These are phyloP conservation scores for Gorsachius magnificus DNA, from an alignment of 2,797 vertebrate species.

Conservation along the genomic window DNA sequence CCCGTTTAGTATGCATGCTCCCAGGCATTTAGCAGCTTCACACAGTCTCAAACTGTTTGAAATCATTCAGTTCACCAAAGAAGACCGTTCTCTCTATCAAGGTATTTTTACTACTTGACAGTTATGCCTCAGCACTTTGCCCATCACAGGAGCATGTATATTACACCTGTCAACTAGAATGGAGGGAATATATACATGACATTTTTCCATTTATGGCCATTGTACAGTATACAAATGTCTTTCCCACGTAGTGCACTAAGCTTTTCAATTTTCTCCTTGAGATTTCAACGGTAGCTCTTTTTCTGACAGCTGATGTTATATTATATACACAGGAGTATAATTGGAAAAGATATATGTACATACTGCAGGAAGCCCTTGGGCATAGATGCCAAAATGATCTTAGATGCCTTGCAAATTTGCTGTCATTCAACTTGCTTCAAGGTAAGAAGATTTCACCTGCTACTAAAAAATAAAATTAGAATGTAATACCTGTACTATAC, in stretches of 20 bases:
- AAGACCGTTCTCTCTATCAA: not conserved
- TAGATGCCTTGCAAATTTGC: conserved; percentile 91
- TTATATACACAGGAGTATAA: conserved; percentile 80
- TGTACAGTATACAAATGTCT: not conserved
- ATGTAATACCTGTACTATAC: not conserved
- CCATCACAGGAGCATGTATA: not conserved
- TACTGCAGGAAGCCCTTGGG: conserved; percentile 88
- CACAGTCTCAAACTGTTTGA: not conserved
- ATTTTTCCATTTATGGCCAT: not conserved
- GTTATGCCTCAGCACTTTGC: not conserved
- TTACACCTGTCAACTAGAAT: not conserved
- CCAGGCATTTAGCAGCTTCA: not conserved
- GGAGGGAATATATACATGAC: not conserved
- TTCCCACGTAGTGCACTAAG: not conserved
- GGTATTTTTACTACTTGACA: not conserved
- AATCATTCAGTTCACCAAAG: not conserved
- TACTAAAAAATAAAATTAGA: not conserved
- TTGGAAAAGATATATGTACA: conserved; percentile 91
- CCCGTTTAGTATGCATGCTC: not conserved
- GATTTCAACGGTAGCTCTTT: conserved; percentile 24
- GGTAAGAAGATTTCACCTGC: conserved; percentile 76
- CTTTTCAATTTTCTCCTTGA: conserved; percentile 14
- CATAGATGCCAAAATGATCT: conserved; percentile 90
- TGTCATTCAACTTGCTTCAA: conserved; percentile 95
- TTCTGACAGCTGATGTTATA: conserved; percentile 51